Base-by-base conservation (phyloP, 1,140 invertebrate species). In the Riptortus pedestris region DNA sequence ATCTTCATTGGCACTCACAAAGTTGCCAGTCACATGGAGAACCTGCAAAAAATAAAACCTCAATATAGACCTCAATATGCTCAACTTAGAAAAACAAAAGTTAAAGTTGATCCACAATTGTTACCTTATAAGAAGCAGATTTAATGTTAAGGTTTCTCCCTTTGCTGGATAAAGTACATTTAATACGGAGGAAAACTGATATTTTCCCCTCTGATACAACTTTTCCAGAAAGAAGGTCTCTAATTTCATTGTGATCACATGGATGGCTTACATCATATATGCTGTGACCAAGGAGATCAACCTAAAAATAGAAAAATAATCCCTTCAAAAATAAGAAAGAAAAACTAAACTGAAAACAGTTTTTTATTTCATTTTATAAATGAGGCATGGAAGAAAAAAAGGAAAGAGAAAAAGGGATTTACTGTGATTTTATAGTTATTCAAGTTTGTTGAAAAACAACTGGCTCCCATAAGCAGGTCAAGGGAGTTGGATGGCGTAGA, bases 191-290 rank as follows among this genome's bases (percentile, higher is more conserved):
- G 65, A 93, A 91, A 68, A 73, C 64, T 67, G 73, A 47, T 68
- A 67, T 64, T 70, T 74, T 73, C 66, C 74, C 73, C 33, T 74
- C 67, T 18, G 70, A 70, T 60, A 77, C 77, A 1, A 79, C 72
- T 65, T 85, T 86, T 27, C 78, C 69, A 0, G 78, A 78, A 2
- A 96, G 76, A 18, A 88, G 83, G 63, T 93, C 87, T 55, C 84
- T 85, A 16, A 96, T 83, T 75, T 97, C 93, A 43, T 90, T 88
- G 72, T 96, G 93, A 76, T 97, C 93, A 72, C 93, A 95, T 9
- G 91, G 92, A 76, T 98, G 93, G 60, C 85, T 87, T 72, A 93
- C 94, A 68, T 96, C 93, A 77, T 87, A 96, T 29, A 96, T 85
- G 73, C 87, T 94, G 70, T 93, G 90, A 1, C 93, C 93, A 80